Evolutionary conservation across 2,113 vertebrate genomes (phyloP).

Genomic region (Ochotona princeps): DNA sequence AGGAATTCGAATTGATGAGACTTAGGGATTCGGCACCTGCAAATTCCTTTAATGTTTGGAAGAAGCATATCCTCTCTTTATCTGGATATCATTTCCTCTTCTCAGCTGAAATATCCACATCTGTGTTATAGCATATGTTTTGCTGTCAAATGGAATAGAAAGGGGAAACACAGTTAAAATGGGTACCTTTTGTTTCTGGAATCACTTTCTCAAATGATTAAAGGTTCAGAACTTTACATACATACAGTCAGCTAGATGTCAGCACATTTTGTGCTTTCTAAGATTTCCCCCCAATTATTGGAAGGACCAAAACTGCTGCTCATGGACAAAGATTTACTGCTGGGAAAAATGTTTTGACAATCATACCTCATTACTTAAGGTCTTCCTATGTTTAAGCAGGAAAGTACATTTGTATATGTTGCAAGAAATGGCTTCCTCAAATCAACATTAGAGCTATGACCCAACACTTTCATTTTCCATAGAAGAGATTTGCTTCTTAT

Average conservation of each 20-base stretch:
- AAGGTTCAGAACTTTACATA: slow-evolving; percentile 27
- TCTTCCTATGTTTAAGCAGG: neutral
- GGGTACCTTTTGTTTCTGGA: neutral
- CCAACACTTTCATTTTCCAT: neutral
- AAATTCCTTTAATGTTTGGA: too few species aligned
- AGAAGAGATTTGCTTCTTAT: neutral
- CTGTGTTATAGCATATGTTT: slow-evolving; percentile 28
- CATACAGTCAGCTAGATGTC: neutral
- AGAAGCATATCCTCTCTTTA: neutral
- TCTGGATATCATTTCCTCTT: slow-evolving; percentile 8
- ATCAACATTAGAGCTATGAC: neutral
- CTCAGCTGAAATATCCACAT: neutral
- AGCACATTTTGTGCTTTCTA: slow-evolving; percentile 17
- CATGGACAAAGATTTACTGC: slow-evolving; percentile 1
- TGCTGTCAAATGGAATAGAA: neutral
- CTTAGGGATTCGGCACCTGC: too few species aligned
- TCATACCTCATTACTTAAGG: neutral
- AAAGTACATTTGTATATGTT: slow-evolving; percentile 22
- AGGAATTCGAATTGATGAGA: too few species aligned
- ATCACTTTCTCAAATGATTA: slow-evolving; percentile 29
- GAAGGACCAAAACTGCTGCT: neutral
- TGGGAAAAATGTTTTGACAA: slow-evolving; percentile 11
- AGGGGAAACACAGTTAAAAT: neutral
- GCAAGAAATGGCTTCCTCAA: neutral
- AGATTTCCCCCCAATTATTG: neutral